Conservation (phyloP, 1,140 invertebrate species). For the Drosophila trapezifrons region DNA sequence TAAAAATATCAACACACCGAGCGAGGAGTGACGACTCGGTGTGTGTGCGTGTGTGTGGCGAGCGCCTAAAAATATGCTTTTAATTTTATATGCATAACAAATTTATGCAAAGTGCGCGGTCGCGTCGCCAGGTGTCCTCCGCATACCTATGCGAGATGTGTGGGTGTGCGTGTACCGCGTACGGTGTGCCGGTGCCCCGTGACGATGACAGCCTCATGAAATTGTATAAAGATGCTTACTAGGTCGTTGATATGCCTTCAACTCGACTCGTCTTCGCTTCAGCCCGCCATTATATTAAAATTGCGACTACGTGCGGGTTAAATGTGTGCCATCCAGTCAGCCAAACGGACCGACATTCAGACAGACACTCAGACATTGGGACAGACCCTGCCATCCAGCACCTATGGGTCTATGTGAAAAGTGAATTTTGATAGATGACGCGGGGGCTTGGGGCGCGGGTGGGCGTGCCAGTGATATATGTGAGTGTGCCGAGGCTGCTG, state of each 20-base stretch:
- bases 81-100: conserved; percentile 83
- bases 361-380: conserved; percentile 10
- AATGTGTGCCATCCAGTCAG: conserved; percentile 60
- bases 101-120: conserved; percentile 74
- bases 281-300: conserved; percentile 71
- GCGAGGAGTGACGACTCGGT: background rate
- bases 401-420: conserved; percentile 47
- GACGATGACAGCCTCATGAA: conserved; percentile 71
- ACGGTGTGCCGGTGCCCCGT: conserved; percentile 12
- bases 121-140: conserved; percentile 59
- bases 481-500: conserved; percentile 28
- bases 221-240: conserved; percentile 82
- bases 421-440: conserved; percentile 78
- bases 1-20: conserved; percentile 75
- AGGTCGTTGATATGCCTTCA: conserved; percentile 74
- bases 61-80: conserved; percentile 78
- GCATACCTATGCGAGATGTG: background rate
- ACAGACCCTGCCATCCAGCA: conserved; percentile 5
- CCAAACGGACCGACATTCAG: conserved; percentile 30
- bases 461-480: conserved; percentile 42
- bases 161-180: conserved; percentile 10
- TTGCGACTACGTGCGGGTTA: conserved; percentile 77
- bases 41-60: conserved; percentile 5
- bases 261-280: conserved; percentile 50
- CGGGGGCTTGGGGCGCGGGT: background rate